Evolutionary conservation across 2,113 vertebrate species (phyloP), one percentile per base, ranked within the genome.

Genomic region (Crotalus helleri): DNA sequence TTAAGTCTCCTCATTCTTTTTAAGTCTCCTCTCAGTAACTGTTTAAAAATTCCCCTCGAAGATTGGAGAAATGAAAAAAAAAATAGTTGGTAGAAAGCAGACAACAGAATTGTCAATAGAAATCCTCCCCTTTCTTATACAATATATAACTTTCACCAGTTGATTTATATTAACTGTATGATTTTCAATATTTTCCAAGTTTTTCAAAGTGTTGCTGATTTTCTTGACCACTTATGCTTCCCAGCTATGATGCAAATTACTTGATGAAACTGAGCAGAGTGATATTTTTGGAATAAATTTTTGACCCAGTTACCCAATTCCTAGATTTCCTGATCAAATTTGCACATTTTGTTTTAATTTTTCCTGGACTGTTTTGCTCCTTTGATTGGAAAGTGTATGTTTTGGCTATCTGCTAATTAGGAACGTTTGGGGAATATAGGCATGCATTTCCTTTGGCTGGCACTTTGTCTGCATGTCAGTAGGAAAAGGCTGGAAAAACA

Each of bases 401-500:
- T 74, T 88, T 92, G 86, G 54, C 10, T 21, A 57, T 58, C 17
- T 81, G 26, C n/a, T 64, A 74, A 44, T 91, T 49, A 24, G 54
- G 90, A 8, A 0, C 0, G 0, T 29, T 93, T 94, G 39, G 58
- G 94, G 92, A 96, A 91, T 85, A 2, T 96, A 95, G 93, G 90
- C 57, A 51, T 49, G 6, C 85, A 94, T 95, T 85, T 94, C 29
- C 92, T 91, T 89, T 93, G 33, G 2, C 51, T 55, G 89, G 86
- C 85, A 59, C 4, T 1, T 54, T 54, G 1, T 87, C 5, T 59
- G 44, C 21, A 24, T 92, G 53, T 92, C 57, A 0, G 12, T 19
- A 4, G 57, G 88, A 55, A 94, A 93, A 58, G 91, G 26, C 94
- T 94, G 5, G 96, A 95, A 92, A 91, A 93, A 49, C 81, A 4